Evolutionary conservation across 2,888 invertebrate genomes (phyloP), one percentile per base, ranked within the genome.

Genomic region (Acanthosoma haemorrhoidale): DNA sequence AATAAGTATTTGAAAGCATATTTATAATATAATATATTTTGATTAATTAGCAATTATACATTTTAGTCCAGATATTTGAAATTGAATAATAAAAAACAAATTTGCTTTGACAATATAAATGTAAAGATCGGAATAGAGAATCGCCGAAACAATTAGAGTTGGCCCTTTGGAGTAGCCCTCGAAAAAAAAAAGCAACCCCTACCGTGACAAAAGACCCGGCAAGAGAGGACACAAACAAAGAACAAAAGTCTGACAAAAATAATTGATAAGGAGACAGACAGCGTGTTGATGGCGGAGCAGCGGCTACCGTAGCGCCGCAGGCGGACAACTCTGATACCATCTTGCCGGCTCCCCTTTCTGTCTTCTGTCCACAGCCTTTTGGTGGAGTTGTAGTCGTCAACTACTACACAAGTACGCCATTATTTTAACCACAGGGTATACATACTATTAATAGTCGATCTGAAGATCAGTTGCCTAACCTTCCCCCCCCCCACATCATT

Each of bases 271-370:
- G n/a, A 51, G 51, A 25, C 29, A 25, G 51, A 25, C 51, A 25
- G 25, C 51, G 29, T 51, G 51, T 51, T 51, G 51, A 51, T 51
- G 51, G 51, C 29, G 51, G 6, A 18, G n/a, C n/a, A n/a, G 25
- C 6, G 8, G 51, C 51, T 51, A 51, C 51, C n/a, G 51, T 51
- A 51, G 51, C 51, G 51, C 51, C 51, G 25, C 51, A 25, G 51
- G 51, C 51, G 51, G 51, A 25, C 51, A 51, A 21, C 21, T n/a
- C 25, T 25, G 51, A 51, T 51, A 51, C 51, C 51, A 51, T 51
- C 51, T 51, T 25, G 25, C 21, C 51, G 13, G n/a, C 51, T 25
- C 43, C 51, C 51, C 21, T 25, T 29, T 11, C 51, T 25, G n/a
- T n/a, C n/a, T n/a, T n/a, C n/a, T n/a, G n/a, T n/a, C n/a, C n/a